These are phyloP conservation scores for Marmota monax DNA, from an alignment of 2,113 vertebrate species.

Conservation along the genomic window DNA sequence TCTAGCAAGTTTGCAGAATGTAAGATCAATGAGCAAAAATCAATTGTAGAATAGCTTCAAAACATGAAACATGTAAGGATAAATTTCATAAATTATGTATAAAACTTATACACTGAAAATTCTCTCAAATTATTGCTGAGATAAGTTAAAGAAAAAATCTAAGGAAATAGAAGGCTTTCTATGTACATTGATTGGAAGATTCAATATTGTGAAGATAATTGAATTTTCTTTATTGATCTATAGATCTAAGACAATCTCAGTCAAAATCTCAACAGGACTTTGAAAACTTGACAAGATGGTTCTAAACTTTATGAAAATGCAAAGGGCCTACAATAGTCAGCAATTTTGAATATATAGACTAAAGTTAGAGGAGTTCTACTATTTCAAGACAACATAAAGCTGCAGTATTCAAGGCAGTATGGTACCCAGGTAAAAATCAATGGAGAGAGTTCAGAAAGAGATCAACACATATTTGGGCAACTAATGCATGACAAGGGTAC, in stretches of 20 bases:
- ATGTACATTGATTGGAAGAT: background rate
- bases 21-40: conserved; percentile 11
- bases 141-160: background rate
- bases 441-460: background rate
- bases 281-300: background rate
- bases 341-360: background rate
- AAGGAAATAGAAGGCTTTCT: background rate
- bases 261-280: background rate
- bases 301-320: background rate
- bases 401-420: background rate
- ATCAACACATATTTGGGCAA: background rate
- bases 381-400: background rate
- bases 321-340: background rate
- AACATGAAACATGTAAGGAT: background rate
- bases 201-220: background rate
- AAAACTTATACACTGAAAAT: background rate
- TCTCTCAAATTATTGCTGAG: background rate
- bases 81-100: background rate
- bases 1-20: background rate
- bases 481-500: background rate
- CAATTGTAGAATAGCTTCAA: background rate
- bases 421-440: background rate
- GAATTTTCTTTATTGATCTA: background rate
- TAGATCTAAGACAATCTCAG: background rate
- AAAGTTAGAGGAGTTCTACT: background rate